Base-by-base conservation (phyloP, 2,113 vertebrate species). In the Electrona antarctica region DNA sequence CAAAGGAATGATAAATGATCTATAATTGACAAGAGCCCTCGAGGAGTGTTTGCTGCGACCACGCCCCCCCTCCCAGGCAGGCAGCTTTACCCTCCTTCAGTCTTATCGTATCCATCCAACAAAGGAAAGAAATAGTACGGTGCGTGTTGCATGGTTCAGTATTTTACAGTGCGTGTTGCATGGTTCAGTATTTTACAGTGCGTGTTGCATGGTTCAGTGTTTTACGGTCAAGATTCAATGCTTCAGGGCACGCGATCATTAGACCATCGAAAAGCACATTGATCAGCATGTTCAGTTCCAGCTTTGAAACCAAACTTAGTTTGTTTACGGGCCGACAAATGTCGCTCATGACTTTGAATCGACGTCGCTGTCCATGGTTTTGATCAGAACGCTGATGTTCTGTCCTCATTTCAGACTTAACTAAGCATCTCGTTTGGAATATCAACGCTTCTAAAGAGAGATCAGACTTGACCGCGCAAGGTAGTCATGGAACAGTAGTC, bases 51-150 rank as follows among this genome's bases (percentile, higher is more conserved):
- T 71, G 71, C 76, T 68, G 74, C 66, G 70, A 72, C 78, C 52
- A 12, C 63, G 49, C 78, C 64, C 70, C 74, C 61, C 58, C 21
- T n/a, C n/a, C n/a, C n/a, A n/a, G n/a, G n/a, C n/a, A 64, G 84
- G 79, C 76, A 78, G 79, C 83, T 89, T 21, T 85, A 87, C 87
- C 77, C 52, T 62, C 54, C 81, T 68, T 63, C 77, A 69, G 80
- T 86, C 79, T 82, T 78, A 81, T 77, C 70, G 78, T 76, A 88
- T 84, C 74, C 45, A 50, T 84, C 74, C 81, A 79, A 87, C 78
- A 87, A 71, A 69, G 71, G 79, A 60, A 55, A n/a, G 1, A 21
- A 2, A 21, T 21, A 21, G 21, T 21, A 21, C 21, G n/a, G n/a
- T n/a, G n/a, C n/a, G n/a, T 21, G 21, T 21, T 21, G 21, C 21